Conservation (phyloP, 1,140 invertebrate species). For the Brachionus plicatilis region DNA sequence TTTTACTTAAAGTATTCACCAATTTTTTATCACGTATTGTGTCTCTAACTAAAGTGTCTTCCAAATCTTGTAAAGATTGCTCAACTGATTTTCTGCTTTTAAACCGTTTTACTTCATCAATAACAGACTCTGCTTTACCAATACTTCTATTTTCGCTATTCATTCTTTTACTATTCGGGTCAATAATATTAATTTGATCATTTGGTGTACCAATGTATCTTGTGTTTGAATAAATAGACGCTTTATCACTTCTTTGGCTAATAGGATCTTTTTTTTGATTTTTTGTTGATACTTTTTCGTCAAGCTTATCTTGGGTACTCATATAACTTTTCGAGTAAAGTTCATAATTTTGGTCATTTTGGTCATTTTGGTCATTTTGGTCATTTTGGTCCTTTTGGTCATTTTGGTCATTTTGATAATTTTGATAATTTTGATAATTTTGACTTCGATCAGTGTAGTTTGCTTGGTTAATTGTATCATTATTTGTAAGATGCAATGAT, state of each 20-base stretch:
- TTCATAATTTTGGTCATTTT: too few relatives aligned
- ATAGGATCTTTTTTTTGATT: neutral
- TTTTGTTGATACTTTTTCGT: neutral
- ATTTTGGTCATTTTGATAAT: too few relatives aligned
- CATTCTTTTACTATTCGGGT: neutral
- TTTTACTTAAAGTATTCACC: neutral
- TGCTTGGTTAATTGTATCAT: too few relatives aligned
- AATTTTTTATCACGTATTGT: constrained; percentile 35
- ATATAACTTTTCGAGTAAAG: too few relatives aligned
- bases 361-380: too few relatives aligned
- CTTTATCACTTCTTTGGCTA: neutral
- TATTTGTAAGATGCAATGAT: too few relatives aligned
- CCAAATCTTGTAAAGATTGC: constrained; percentile 28
- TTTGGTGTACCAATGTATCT: neutral
- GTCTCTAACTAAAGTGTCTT: constrained; percentile 22
- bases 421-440: neutral
- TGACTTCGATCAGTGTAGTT: neutral
- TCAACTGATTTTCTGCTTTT: constrained; percentile 21
- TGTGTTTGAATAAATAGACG: neutral
- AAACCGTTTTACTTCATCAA: constrained; percentile 22
- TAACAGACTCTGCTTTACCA: neutral
- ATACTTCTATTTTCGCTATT: neutral
- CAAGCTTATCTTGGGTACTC: neutral
- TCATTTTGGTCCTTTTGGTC: too few relatives aligned
- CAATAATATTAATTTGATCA: neutral